Evolutionary conservation across 2,888 invertebrate species (phyloP), one percentile per base, ranked within the genome.

Genomic region (Catocala sponsa): DNA sequence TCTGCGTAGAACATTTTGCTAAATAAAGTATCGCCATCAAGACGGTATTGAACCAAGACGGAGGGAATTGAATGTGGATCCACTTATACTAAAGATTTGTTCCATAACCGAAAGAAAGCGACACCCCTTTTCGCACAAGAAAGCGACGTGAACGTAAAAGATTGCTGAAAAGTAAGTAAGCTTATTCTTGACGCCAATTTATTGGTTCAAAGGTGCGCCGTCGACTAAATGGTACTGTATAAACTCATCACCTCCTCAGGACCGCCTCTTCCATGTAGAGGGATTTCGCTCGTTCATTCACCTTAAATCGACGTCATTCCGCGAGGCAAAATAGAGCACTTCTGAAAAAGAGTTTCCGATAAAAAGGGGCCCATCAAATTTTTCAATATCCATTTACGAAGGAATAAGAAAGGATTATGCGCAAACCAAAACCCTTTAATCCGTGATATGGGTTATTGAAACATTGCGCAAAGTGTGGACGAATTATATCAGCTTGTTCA

Each of bases 241-340:
- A 91, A 90, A 91, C 88, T 91, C 92, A 92, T 94, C 93, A 92
- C 92, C 91, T 91, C 78, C 83, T 83, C 84, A 85, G 91, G 79
- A 78, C 91, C 94, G 94, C 94, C 94, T 89, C 87, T 94, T 94
- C 88, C 94, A 83, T 94, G 94, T 94, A 86, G 85, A 85, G 83
- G 88, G 90, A 91, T 94, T 91, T 89, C 76, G 89, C 91, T 91
- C 91, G 91, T 92, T 93, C 91, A 91, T 92, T 92, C 93, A 91
- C 90, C 91, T 92, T 92, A 92, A 93, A 92, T 92, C 88, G 92
- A 86, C 88, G 89, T 91, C 91, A 92, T 92, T 93, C 82, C 82
- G 83, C 88, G 80, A 90, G 85, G 90, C 91, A 90, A 92, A 94
- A 91, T 92, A 92, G 91, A 90, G 88, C 88, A 89, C 87, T 91